phyloP scores from a whole-genome alignment of 1,140 invertebrate genomes.

The Stratiolaelaps scimitus region DNA sequence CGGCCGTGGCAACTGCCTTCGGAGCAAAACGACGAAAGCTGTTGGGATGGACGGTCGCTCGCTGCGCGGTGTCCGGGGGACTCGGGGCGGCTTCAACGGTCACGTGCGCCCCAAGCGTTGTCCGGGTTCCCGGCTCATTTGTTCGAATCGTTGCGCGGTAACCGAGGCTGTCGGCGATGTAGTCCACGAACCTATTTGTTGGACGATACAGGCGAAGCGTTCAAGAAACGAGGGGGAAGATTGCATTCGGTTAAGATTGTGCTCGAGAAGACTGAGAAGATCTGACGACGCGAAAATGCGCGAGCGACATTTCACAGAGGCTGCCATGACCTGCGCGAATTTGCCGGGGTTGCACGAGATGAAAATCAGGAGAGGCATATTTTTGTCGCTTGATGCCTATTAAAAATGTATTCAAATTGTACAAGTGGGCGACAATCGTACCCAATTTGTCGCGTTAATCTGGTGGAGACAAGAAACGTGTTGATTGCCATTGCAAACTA shows the following conservation, averaged over 20 bases:
- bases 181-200: conserved; percentile 1
- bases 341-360: background rate
- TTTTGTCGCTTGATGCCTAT: no score
- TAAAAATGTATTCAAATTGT: no score
- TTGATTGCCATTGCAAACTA: no score
- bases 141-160: conserved; percentile 9
- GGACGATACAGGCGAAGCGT: background rate
- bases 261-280: no score
- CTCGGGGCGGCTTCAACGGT: background rate
- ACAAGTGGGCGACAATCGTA: no score
- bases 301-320: no score
- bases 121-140: conserved; percentile 3
- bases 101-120: background rate
- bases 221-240: no score
- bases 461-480: no score
- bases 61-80: background rate
- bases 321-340: no score
- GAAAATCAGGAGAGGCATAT: background rate
- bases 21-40: background rate
- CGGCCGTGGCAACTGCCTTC: background rate
- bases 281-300: no score
- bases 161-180: background rate
- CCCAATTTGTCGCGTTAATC: no score
- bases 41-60: background rate
- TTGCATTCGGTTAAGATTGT: no score